Conservation (phyloP, 2,113 vertebrate genomes). For the Pipa parva region DNA sequence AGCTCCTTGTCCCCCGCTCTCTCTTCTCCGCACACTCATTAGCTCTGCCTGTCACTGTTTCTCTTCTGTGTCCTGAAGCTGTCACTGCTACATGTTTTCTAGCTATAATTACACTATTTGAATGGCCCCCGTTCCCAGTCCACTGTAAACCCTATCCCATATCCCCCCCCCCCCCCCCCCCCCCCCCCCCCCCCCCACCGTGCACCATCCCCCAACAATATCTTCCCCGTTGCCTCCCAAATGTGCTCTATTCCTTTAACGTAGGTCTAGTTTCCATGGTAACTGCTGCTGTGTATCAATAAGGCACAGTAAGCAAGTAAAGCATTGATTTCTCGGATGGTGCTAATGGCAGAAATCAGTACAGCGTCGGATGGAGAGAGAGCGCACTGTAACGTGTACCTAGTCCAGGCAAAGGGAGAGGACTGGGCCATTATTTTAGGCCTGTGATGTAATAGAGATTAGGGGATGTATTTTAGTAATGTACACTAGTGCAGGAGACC, state of each 20-base stretch:
- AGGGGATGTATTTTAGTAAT: too few relatives aligned
- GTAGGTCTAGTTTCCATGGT: conserved; percentile 46
- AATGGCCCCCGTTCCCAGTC: conserved; percentile 11
- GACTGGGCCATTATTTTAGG: too few relatives aligned
- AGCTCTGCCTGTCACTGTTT: conserved; percentile 32
- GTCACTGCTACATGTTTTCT: conserved; percentile 30
- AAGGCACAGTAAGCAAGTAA: conserved; percentile 26
- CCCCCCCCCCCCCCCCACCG: too few relatives aligned
- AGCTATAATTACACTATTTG: conserved; percentile 23
- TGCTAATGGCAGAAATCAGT: conserved; percentile 12
- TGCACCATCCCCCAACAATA: conserved; percentile 15
- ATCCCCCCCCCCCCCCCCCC: not conserved
- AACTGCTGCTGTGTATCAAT: conserved; percentile 43
- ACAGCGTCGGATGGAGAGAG: not conserved
- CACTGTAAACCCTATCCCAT: conserved; percentile 11
- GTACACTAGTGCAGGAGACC: too few relatives aligned
- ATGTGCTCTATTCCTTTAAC: conserved; percentile 11
- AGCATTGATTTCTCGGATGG: conserved; percentile 30
- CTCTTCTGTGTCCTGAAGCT: conserved; percentile 26
- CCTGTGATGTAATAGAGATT: too few relatives aligned
- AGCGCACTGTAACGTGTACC: not conserved
- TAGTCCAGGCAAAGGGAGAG: not conserved
- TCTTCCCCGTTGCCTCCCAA: conserved; percentile 18
- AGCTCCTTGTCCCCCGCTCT: not conserved
- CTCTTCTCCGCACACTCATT: conserved; percentile 16